Conservation (phyloP, 2,797 vertebrate genomes). For the Scleropages formosus region DNA sequence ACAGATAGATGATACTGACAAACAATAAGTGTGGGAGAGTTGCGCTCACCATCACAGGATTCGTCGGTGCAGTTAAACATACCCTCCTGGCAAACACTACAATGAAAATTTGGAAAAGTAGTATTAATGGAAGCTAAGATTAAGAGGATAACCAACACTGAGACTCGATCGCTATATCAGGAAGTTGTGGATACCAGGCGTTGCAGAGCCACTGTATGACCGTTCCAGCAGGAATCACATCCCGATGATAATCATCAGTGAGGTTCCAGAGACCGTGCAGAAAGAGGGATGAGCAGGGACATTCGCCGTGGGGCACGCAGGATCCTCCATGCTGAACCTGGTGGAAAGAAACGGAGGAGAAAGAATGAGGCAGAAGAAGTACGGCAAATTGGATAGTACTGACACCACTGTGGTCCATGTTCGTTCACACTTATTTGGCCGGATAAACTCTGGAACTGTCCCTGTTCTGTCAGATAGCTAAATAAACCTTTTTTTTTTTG, state of each 20-base stretch:
- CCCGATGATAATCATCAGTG: conserved; percentile 51
- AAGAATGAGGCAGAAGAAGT: background rate
- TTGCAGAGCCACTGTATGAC: conserved; percentile 70
- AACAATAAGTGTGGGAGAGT: background rate
- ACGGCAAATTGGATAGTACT: background rate
- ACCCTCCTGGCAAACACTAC: conserved; percentile 72
- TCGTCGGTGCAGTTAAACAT: conserved; percentile 70
- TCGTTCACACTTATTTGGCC: background rate
- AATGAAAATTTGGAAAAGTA: conserved; percentile 18
- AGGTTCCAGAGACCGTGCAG: conserved; percentile 58
- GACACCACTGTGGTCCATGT: background rate
- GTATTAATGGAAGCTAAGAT: background rate
- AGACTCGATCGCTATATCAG: background rate
- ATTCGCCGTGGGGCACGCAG: conserved; percentile 64
- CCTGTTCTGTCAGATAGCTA: background rate
- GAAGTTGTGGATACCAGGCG: conserved; percentile 67
- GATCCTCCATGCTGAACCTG: conserved; percentile 69
- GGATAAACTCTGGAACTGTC: background rate
- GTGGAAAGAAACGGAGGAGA: no score
- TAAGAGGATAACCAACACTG: background rate
- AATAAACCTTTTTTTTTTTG: background rate
- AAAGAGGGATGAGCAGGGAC: conserved; percentile 68
- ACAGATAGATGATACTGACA: no score
- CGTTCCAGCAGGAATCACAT: conserved; percentile 62
- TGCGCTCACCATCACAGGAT: conserved; percentile 75